Base-by-base conservation (phyloP, 2,113 vertebrate species). In the Charina bottae region DNA sequence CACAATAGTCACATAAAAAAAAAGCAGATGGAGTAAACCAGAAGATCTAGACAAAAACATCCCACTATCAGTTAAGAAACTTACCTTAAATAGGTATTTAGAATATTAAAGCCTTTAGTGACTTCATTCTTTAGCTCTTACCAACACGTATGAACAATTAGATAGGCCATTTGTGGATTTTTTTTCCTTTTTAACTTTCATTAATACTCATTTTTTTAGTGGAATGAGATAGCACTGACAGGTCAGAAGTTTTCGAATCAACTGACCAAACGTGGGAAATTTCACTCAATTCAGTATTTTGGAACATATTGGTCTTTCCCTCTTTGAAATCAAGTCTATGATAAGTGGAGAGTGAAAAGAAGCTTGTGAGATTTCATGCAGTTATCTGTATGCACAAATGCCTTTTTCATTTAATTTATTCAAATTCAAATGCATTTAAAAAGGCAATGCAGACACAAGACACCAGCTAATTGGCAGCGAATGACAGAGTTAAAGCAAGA, bases 301-400 rank as follows among this genome's bases (percentile, higher is more conserved):
- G 72, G 92, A 87, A 90, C 83, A 95, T 96, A 97, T 94, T 98
- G 97, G 96, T 97, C 97, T 98, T 96, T 97, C 97, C 96, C 96
- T 90, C 94, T 46, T 95, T 94, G 91, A 93, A 94, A 90, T 92
- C 95, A 96, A 83, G 92, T 95, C 93, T 97, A 93, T 85, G 72
- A 53, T 92, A 94, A 3, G 96, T 94, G 94, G 94, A 97, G 95
- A 97, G 98, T 96, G 97, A 97, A 97, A 97, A 97, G 95, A 98
- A 98, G 97, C 97, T 97, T 96, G 96, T 96, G 97, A 97, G 91
- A 93, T 97, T 96, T 97, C 98, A 98, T 98, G 98, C 98, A 98
- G 93, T 97, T 98, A 97, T 96, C 97, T 96, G 94, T 95, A 94
- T 94, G 95, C 96, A 97, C 96, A 95, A 94, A 88, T 95, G 94